Evolutionary conservation across 2,888 invertebrate species (phyloP), one percentile per base, ranked within the genome.

Genomic region (Agelastica alni): DNA sequence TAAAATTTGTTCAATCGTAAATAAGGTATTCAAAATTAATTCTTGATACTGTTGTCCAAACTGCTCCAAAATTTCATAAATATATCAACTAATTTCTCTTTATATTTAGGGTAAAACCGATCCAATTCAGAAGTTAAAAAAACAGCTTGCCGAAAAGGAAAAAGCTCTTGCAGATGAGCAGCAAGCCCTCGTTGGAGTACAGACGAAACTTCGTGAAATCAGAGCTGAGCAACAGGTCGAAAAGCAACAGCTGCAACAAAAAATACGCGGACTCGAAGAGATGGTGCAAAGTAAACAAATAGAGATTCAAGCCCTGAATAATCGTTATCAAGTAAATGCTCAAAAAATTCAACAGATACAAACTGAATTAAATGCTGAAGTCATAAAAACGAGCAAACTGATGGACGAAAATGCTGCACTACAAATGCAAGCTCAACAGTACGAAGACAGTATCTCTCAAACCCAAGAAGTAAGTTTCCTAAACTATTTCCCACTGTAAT

Each of bases 111-210:
- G 89, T 32, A 86, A 88, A 44, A 86, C 89, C 42, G 94, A 95
- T 75, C 91, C 93, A 1, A 84, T 93, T 59, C 88, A 90, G 64
- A 89, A 91, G 70, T 73, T 95, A 64, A 92, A 91, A 75, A 93
- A 91, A 66, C 93, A 95, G 75, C 78, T 96, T 18, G 89, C 90
- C 14, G 94, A 95, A 63, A 92, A 91, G 69, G 93, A 93, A 65
- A 89, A 89, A 65, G 83, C 85, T 1, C 75, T 92, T 3, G 75
- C 81, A 2, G 90, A 90, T 59, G 89, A 91, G 70, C 84, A 88
- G 60, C 88, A 90, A 67, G 86, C 89, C 0, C 85, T 88, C 1
- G 81, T 84, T 65, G 87, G 88, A 3, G 83, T 89, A 7, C 91
- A 90, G 67, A 85, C 84, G 26, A 92, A 91, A 74, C 71, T 93